Percentiles rank a stretch among this genome's conserved stretches.
Conservation (phyloP, 2,113 vertebrate genomes). For the Drymodes brunneopygia region DNA sequence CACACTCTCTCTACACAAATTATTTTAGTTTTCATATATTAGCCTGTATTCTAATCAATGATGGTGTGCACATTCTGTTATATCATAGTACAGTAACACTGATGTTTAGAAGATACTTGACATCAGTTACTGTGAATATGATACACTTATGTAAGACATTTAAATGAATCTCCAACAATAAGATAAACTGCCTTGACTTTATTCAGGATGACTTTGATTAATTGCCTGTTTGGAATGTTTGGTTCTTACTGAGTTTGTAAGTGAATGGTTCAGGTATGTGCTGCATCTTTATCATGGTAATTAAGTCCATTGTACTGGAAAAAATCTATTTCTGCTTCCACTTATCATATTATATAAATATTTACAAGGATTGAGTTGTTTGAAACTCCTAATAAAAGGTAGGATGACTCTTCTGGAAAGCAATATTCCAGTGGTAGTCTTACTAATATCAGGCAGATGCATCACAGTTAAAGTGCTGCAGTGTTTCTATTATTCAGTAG, state of each 20-base stretch:
- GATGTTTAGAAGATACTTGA: background rate
- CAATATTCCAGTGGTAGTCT: background rate
- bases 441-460: background rate
- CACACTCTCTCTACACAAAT: conserved; percentile 20
- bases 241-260: background rate
- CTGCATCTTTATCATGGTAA: background rate
- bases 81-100: background rate
- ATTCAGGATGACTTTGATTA: background rate
- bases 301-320: background rate
- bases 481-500: background rate
- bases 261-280: background rate
- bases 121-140: background rate
- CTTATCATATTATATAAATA: background rate
- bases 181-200: background rate
- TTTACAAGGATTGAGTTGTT: background rate
- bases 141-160: background rate
- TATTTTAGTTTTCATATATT: conserved; percentile 36
- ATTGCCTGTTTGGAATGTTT: background rate
- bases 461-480: background rate
- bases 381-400: background rate
- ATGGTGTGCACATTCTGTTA: background rate
- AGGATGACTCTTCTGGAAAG: background rate
- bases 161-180: background rate
- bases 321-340: background rate
- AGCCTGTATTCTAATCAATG: conserved; percentile 35